Conservation (phyloP, 1,140 invertebrate species). For the Trichomalopsis sarcophagae region DNA sequence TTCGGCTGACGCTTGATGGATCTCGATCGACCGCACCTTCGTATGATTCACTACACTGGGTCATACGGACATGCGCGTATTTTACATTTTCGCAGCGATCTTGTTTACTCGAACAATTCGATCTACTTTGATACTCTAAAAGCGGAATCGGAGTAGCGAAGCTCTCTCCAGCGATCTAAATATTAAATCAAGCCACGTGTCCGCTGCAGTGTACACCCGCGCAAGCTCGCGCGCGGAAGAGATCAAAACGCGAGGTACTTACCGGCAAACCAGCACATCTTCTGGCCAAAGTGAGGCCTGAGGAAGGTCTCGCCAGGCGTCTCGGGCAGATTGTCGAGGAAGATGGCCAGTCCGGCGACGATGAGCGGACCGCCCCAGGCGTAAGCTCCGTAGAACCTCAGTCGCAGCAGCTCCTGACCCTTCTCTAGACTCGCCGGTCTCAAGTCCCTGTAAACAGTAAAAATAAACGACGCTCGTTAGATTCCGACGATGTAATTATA, state of each 20-base stretch:
- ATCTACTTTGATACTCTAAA: neutral
- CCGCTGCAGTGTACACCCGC: neutral
- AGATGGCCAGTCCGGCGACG: slow-evolving; percentile 81
- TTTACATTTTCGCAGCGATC: too few relatives aligned
- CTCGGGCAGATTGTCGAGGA: slow-evolving; percentile 80
- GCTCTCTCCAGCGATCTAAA: neutral
- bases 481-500: neutral
- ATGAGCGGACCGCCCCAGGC: slow-evolving; percentile 87
- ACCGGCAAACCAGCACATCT: slow-evolving; percentile 88
- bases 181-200: neutral
- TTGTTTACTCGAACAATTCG: neutral
- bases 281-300: slow-evolving; percentile 84
- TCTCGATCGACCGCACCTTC: too few relatives aligned
- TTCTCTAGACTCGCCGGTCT: slow-evolving; percentile 87
- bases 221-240: neutral
- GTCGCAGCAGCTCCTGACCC: slow-evolving; percentile 84
- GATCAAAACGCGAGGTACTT: slow-evolving; percentile 54
- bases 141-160: neutral
- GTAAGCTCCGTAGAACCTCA: slow-evolving; percentile 85
- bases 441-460: slow-evolving; percentile 80
- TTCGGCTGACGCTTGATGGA: too few relatives aligned
- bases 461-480: slow-evolving; percentile 32
- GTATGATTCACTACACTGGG: too few relatives aligned
- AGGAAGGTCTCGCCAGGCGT: slow-evolving; percentile 77
- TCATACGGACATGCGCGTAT: too few relatives aligned